Evolutionary conservation across 2,113 vertebrate genomes (phyloP).

Genomic region (Tachuris rubrigastra): DNA sequence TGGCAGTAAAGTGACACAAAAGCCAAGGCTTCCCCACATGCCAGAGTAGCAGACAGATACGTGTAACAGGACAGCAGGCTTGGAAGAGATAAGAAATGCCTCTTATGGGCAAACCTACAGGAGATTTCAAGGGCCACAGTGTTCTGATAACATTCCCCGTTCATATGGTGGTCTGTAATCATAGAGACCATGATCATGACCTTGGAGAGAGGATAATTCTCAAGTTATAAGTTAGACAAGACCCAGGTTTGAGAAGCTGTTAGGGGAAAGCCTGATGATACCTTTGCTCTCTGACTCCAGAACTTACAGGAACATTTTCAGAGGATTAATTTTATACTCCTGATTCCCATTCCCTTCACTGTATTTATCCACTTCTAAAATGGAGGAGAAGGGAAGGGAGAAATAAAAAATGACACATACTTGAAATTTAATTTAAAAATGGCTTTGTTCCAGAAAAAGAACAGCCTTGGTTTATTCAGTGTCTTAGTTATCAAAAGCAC

Average conservation of each 20-base stretch:
- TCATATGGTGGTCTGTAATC: too few species aligned
- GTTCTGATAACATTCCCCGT: neutral
- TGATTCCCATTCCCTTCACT: neutral
- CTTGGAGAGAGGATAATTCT: neutral
- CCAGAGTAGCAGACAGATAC: neutral
- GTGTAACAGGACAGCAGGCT: neutral
- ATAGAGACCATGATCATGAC: accelerated
- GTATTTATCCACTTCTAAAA: neutral
- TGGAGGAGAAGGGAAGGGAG: neutral
- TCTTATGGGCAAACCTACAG: neutral
- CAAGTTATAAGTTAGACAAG: neutral
- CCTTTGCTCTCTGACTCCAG: neutral
- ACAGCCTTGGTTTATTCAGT: neutral
- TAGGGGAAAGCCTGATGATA: neutral
- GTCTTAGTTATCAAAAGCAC: neutral
- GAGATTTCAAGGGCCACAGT: neutral
- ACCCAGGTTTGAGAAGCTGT: neutral
- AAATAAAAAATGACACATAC: neutral
- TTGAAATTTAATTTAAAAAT: neutral
- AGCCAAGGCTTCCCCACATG: neutral
- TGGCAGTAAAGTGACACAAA: neutral
- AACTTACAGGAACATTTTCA: neutral
- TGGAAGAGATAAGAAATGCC: neutral
- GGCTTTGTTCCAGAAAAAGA: neutral
- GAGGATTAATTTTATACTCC: neutral